Base-by-base conservation (phyloP, 2,888 invertebrate genomes). In the Anthophora plumipes region DNA sequence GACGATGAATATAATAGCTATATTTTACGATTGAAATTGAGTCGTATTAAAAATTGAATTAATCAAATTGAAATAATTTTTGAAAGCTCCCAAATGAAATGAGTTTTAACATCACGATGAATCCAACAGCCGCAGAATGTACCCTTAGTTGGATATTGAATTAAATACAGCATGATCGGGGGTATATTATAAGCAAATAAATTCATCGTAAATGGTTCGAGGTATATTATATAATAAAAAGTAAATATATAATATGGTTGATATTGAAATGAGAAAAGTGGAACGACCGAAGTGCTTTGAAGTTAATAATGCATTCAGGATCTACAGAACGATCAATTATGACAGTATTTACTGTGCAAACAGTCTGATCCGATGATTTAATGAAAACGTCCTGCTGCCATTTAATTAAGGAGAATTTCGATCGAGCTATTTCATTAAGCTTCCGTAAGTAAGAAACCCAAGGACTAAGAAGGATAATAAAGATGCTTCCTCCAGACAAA, bases 261-360 rank as follows among this genome's bases (percentile, higher is more conserved):
- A 22, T 37, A 22, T 22, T 59, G 22, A 39, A 52, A 43, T 20
- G 41, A 25, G 31, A 22, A 20, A 54, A 71, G 31, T 25, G 22
- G 48, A 57, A 14, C 7, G 37, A 48, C 14, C 6, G 9, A 37
- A 43, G 48, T 73, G 59, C 68, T 68, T 43, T 41, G 8, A 11
- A 39, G 14, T 41, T 41, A 41, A 50, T 60, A 54, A 48, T 41
- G n/a, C 46, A 12, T 54, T n/a, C 37, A 14, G 37, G 14, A 39
- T 22, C 22, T 60, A 22, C 20, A n/a, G 48, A 31, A 9, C 48
- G 57, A 75, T 75, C 68, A 68, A 75, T 78, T 78, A 69, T 57
- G 46, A 68, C 48, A 48, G 61, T 61, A 75, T 75, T 78, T 68
- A 68, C 55, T 14, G 68, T 17, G 55, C 68, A 78, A 78, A 75